Conservation (phyloP, 2,888 invertebrate species). For the Caradrina kadenii region DNA sequence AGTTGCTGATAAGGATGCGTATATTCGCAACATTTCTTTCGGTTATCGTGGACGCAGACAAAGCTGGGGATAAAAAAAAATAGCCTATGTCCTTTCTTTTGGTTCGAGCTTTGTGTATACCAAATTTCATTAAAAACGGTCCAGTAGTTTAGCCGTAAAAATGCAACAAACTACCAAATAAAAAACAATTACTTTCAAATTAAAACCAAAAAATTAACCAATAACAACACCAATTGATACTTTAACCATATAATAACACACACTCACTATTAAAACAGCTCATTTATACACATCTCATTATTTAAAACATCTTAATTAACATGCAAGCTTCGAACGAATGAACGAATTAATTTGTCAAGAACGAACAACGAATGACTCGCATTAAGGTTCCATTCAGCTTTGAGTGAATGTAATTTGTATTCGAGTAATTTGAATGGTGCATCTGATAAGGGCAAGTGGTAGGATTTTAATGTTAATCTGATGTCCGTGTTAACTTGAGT, state of each 20-base stretch:
- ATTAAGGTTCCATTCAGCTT: conserved; percentile 58
- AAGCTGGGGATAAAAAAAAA: no score
- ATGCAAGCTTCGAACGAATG: conserved; percentile 55
- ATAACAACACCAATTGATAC: conserved; percentile 21
- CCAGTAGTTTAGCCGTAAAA: not conserved
- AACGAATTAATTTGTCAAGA: conserved; percentile 68
- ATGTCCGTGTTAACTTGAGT: conserved; percentile 8
- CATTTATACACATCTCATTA: conserved; percentile 50
- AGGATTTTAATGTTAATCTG: conserved; percentile 46
- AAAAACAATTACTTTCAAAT: no score
- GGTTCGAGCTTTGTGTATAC: no score
- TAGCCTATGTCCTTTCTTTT: no score
- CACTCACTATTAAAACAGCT: conserved; percentile 48
- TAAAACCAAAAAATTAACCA: conserved; percentile 1
- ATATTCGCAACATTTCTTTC: no score
- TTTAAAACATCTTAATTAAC: conserved; percentile 60
- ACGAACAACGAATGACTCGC: conserved; percentile 62
- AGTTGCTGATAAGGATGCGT: no score
- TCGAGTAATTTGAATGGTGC: conserved; percentile 60
- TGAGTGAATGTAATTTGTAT: conserved; percentile 70
- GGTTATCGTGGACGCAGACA: no score
- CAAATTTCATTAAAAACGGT: no score
- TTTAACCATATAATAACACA: conserved; percentile 12
- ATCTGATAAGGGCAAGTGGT: conserved; percentile 63
- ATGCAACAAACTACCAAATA: conserved; percentile 8